Conservation (phyloP, 2,113 vertebrate species). For the Lepidothrix coronata region DNA sequence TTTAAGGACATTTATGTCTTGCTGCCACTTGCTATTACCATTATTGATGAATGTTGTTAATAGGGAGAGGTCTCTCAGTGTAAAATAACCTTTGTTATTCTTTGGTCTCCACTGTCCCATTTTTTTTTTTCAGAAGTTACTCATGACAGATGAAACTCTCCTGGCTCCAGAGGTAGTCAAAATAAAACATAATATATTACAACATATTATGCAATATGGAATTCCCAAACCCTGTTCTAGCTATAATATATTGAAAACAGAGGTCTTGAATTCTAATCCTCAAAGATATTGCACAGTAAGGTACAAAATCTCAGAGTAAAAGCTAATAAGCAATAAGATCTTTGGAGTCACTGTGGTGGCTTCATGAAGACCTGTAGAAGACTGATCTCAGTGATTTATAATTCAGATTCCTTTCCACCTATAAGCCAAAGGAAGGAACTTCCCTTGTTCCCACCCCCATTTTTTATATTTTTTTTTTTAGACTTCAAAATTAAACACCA, state of each 20-base stretch:
- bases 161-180: constrained; percentile 27
- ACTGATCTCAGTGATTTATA: background rate
- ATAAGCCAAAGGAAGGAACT: background rate
- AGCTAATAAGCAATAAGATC: background rate
- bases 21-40: background rate
- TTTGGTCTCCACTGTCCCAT: background rate
- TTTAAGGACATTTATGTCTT: background rate
- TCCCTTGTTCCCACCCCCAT: accelerated
- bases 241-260: background rate
- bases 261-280: background rate
- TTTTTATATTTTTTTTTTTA: background rate
- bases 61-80: background rate
- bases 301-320: background rate
- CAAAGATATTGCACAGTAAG: background rate
- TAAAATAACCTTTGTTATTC: constrained; percentile 6
- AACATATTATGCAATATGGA: background rate
- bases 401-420: background rate
- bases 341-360: background rate
- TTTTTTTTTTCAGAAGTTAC: constrained; percentile 46
- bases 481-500: background rate
- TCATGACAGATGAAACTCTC: constrained; percentile 36
- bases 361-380: background rate
- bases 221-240: background rate
- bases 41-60: constrained; percentile 22
- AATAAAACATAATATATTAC: constrained; percentile 1